phyloP scores from a whole-genome alignment of 2,113 vertebrate species.

The Brachyhypopomus occidentalis region DNA sequence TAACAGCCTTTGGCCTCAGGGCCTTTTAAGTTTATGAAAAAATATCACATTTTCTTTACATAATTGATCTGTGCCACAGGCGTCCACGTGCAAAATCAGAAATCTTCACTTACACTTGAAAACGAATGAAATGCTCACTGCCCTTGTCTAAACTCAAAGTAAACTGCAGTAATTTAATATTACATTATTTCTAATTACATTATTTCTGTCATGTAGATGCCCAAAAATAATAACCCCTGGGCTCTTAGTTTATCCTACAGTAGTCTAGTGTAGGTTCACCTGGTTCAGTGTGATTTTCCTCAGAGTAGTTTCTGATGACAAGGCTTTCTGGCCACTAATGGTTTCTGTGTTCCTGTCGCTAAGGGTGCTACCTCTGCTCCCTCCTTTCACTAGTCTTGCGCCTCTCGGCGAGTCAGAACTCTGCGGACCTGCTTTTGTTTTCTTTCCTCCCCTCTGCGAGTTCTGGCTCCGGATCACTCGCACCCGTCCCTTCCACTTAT shows the following conservation, averaged over 20 bases:
- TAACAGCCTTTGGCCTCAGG: neutral
- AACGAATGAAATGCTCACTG: conserved; percentile 1
- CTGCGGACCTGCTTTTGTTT: neutral
- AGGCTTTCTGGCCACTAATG: neutral
- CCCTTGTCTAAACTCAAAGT: neutral
- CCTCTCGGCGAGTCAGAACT: conserved; percentile 6
- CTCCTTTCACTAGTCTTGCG: neutral
- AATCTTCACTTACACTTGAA: conserved; percentile 3
- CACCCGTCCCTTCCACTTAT: neutral
- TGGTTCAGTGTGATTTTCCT: neutral
- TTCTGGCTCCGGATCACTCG: conserved; percentile 2
- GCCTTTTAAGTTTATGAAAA: conserved; percentile 30
- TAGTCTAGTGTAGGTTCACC: too few species aligned
- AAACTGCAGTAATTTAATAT: neutral
- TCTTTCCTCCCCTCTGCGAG: neutral
- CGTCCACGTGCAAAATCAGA: conserved; percentile 10
- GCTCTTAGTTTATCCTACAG: neutral
- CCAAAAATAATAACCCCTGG: neutral
- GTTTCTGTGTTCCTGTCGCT: neutral
- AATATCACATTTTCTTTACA: conserved; percentile 22
- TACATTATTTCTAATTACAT: neutral
- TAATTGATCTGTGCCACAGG: conserved; percentile 21
- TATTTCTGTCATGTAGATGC: neutral
- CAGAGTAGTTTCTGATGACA: neutral
- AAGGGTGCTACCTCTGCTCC: neutral